Conservation (phyloP, 2,113 vertebrate genomes). For the Ginglymostoma cirratum region DNA sequence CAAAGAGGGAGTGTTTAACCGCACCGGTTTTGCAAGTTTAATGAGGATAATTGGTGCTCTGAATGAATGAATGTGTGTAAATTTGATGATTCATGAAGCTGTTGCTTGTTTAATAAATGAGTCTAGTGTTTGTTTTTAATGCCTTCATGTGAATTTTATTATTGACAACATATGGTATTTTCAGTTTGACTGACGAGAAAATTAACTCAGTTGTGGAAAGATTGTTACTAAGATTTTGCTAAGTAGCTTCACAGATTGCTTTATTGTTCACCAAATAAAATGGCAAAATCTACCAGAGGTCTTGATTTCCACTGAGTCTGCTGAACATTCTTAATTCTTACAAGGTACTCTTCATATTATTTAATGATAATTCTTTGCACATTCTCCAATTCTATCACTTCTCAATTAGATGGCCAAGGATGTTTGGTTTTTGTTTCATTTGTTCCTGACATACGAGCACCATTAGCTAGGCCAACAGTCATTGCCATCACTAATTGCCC, state of each 20-base stretch:
- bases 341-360: neutral
- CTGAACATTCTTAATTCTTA: neutral
- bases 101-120: slow-evolving; percentile 36
- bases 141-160: slow-evolving; percentile 8
- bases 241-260: neutral
- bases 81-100: slow-evolving; percentile 34
- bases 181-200: neutral
- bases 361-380: neutral
- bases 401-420: neutral
- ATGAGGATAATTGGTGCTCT: slow-evolving; percentile 23
- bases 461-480: no score
- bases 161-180: neutral
- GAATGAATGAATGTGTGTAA: slow-evolving; percentile 23
- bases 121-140: slow-evolving; percentile 16
- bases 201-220: neutral
- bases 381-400: neutral
- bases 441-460: no score
- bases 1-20: neutral
- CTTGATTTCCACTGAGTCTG: neutral
- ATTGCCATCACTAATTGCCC: no score
- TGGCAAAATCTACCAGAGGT: neutral
- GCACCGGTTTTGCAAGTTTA: neutral
- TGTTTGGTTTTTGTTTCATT: no score
- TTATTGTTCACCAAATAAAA: neutral
- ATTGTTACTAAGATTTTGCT: neutral